Percentiles rank a stretch among this genome's conserved stretches.
Conservation (phyloP, 2,113 vertebrate species). For the Lampris megalopsis region DNA sequence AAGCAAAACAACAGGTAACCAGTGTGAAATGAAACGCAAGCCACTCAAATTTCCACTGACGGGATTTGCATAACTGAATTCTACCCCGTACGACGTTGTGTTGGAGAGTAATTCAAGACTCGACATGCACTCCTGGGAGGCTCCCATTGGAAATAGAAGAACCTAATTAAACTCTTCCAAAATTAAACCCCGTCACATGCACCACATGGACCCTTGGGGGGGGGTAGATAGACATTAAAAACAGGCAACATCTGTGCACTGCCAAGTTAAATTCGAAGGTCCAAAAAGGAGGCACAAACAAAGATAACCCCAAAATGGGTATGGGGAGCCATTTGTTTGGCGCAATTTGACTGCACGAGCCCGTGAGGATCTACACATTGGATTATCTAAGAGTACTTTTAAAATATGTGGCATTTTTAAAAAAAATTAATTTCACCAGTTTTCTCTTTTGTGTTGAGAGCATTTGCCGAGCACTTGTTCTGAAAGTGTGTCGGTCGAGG, state of each 20-base stretch:
- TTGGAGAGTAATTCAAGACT: not conserved
- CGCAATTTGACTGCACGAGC: too few relatives aligned
- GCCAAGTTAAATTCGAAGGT: not conserved
- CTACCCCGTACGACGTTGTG: not conserved
- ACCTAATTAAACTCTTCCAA: conserved; percentile 30
- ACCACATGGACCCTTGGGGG: not conserved
- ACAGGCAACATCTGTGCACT: conserved; percentile 20
- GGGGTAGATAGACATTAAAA: conserved; percentile 12
- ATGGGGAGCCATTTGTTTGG: not conserved
- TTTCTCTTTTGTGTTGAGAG: too few relatives aligned
- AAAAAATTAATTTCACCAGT: too few relatives aligned
- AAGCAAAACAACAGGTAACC: not conserved
- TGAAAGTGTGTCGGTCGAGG: too few relatives aligned
- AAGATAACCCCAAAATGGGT: not conserved
- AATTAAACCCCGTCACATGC: conserved; percentile 18
- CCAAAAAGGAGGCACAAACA: not conserved
- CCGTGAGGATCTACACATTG: not conserved
- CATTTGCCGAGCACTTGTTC: too few relatives aligned
- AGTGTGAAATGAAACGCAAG: not conserved
- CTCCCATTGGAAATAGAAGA: conserved; percentile 10
- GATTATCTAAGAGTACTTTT: too few relatives aligned
- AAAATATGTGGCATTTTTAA: too few relatives aligned
- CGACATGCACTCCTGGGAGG: not conserved
- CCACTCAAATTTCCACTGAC: not conserved
- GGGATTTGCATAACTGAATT: not conserved